A percentile compares a stretch with the other conserved stretches of the same genome.
phyloP scores from a whole-genome alignment of 2,888 invertebrate genomes.

The Bruchidius siliquastri region DNA sequence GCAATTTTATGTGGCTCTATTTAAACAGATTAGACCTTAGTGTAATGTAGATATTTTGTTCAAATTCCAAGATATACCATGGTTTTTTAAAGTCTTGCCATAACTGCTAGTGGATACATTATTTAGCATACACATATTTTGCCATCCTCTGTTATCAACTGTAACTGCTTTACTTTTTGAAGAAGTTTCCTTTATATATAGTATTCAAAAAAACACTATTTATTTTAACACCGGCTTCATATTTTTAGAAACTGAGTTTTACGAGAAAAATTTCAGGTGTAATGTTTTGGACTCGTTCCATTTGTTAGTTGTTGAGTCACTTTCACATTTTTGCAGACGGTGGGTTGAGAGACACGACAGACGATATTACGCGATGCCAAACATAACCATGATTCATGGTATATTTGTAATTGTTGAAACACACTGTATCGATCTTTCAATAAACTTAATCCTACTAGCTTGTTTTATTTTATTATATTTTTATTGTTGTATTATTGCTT shows the following conservation, averaged over 20 bases:
- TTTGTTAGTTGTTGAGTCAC: background rate
- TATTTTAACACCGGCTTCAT: background rate
- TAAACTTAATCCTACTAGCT: background rate
- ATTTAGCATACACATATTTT: background rate
- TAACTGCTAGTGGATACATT: background rate
- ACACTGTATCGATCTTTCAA: background rate
- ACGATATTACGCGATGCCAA: background rate
- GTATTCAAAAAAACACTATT: background rate
- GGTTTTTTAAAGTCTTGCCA: background rate
- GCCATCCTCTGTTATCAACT: background rate
- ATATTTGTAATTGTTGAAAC: background rate
- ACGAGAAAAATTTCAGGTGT: background rate
- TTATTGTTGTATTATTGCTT: background rate
- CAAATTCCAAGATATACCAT: conserved; percentile 26
- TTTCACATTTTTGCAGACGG: background rate
- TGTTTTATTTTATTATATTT: background rate
- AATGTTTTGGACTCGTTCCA: background rate
- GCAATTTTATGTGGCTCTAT: conserved; percentile 31
- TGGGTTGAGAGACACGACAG: background rate
- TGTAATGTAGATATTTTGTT: conserved; percentile 18
- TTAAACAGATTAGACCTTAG: conserved; percentile 30
- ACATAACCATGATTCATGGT: background rate
- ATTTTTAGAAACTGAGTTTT: background rate
- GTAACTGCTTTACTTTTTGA: background rate
- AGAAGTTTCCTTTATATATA: background rate